These are phyloP conservation scores for Leptarthrus brevirostris DNA, from an alignment of 2,888 invertebrate genomes.

Conservation along the genomic window DNA sequence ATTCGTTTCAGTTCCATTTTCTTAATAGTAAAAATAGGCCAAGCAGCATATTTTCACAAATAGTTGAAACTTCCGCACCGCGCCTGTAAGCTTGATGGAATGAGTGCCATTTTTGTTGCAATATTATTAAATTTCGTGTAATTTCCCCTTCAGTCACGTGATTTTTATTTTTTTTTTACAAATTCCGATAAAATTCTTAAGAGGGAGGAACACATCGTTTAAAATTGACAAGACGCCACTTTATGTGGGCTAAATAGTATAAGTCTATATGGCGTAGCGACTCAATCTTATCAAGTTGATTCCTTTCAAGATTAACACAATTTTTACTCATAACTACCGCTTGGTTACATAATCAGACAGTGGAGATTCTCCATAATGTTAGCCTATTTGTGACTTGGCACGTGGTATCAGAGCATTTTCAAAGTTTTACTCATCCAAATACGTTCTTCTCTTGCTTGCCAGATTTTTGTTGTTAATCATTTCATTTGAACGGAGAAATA, in stretches of 20 bases:
- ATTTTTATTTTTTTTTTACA: background rate
- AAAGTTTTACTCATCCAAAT: background rate
- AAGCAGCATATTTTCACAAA: no score
- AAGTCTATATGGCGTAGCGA: background rate
- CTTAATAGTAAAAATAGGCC: no score
- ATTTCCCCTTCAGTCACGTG: background rate
- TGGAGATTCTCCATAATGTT: background rate
- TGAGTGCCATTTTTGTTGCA: background rate
- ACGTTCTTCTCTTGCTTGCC: background rate
- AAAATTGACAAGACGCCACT: background rate
- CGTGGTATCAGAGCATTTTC: background rate
- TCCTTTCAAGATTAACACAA: background rate
- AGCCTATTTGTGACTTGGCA: constrained; percentile 8
- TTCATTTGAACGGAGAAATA: background rate
- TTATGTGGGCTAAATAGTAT: background rate
- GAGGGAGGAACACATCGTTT: background rate
- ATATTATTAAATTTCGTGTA: background rate
- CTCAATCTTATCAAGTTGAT: constrained; percentile 5
- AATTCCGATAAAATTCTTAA: background rate
- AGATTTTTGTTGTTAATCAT: constrained; percentile 6
- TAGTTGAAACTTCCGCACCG: no score
- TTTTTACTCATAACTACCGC: background rate
- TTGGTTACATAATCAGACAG: background rate
- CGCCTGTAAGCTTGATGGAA: background rate
- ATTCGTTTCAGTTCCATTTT: no score